Percentiles rank a stretch among this genome's conserved stretches.
Conservation (phyloP, 2,113 vertebrate genomes). For the Pangasianodon hypophthalmus region DNA sequence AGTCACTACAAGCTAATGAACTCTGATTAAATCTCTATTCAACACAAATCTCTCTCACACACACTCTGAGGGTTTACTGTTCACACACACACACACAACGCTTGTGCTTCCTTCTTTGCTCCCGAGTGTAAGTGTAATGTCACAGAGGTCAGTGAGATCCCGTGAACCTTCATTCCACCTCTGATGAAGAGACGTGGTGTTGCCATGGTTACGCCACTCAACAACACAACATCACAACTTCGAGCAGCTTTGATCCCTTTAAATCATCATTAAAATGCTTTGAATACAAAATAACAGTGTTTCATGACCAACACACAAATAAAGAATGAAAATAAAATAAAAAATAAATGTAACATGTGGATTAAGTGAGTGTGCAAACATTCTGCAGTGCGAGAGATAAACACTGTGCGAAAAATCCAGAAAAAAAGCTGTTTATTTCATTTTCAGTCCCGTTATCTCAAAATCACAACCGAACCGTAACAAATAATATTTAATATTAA, state of each 20-base stretch:
- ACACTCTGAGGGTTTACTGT: neutral
- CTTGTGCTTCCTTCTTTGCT: slow-evolving; percentile 36
- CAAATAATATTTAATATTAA: neutral
- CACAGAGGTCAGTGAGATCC: neutral
- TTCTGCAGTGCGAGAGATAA: neutral
- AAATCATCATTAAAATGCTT: neutral
- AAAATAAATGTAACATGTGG: neutral
- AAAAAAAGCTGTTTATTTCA: neutral
- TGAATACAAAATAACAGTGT: neutral
- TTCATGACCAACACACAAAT: neutral
- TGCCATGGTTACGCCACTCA: slow-evolving; percentile 26
- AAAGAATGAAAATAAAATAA: neutral
- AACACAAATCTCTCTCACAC: neutral
- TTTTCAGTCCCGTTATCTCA: neutral
- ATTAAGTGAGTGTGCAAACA: neutral
- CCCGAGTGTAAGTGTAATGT: no score
- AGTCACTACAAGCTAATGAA: slow-evolving; percentile 26
- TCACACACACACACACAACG: neutral
- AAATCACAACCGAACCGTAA: neutral
- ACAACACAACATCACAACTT: neutral
- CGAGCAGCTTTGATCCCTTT: neutral
- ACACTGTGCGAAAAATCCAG: neutral
- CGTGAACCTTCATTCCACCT: neutral
- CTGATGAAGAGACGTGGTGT: neutral
- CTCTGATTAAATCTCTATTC: slow-evolving; percentile 5